A percentile compares a stretch with the other conserved stretches of the same genome.
Conservation (phyloP, 2,888 invertebrate genomes). For the Aleiodes leptofemur region DNA sequence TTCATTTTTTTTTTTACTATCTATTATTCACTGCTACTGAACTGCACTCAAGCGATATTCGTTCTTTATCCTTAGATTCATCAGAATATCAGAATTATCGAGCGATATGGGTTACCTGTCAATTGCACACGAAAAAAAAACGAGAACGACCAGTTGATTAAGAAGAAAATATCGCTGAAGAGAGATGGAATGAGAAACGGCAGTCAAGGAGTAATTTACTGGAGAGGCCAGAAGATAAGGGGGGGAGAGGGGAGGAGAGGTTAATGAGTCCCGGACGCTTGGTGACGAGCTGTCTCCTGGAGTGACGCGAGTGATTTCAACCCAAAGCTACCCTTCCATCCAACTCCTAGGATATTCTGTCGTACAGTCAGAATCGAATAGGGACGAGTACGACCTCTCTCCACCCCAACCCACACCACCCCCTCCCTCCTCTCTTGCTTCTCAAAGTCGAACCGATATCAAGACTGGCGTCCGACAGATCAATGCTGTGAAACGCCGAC, state of each 20-base stretch:
- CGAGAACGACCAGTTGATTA: neutral
- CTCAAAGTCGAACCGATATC: conserved; percentile 65
- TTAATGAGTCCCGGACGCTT: conserved; percentile 64
- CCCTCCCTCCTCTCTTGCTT: conserved; percentile 43
- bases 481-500: conserved; percentile 70
- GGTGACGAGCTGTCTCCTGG: conserved; percentile 64
- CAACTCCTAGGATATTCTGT: conserved; percentile 24
- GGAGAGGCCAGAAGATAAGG: conserved; percentile 23
- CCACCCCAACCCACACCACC: no score
- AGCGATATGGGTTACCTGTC: no score
- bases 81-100: no score
- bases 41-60: no score
- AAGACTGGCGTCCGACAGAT: conserved; percentile 74
- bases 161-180: conserved; percentile 27
- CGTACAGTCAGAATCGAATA: conserved; percentile 13
- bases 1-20: no score
- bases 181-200: conserved; percentile 18
- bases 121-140: no score
- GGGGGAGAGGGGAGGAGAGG: conserved; percentile 37
- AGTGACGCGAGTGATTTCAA: conserved; percentile 58
- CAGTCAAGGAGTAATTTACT: conserved; percentile 3
- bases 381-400: neutral
- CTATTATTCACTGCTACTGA: no score
- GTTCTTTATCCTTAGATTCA: no score
- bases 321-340: conserved; percentile 43